phyloP scores from a whole-genome alignment of 2,113 vertebrate genomes.

The Cygnus atratus region DNA sequence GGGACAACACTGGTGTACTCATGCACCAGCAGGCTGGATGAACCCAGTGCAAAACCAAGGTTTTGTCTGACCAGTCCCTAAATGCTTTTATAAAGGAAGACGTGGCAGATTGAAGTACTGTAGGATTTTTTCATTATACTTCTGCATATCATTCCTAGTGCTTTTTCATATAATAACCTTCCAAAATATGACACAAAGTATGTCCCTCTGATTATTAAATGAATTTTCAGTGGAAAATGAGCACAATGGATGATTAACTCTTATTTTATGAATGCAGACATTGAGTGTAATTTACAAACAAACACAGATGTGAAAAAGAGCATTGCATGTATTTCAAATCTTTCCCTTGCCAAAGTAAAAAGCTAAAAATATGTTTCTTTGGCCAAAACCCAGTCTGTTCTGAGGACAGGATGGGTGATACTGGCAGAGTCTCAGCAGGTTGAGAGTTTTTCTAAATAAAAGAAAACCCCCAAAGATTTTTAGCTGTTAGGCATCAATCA shows the following conservation, averaged over 20 bases:
- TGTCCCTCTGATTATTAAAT: not conserved
- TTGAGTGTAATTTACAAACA: constrained; percentile 37
- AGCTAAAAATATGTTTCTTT: constrained; percentile 29
- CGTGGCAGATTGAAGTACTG: not conserved
- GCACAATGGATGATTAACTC: not conserved
- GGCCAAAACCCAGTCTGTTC: constrained; percentile 24
- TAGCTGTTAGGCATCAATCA: not conserved
- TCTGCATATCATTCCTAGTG: rapidly evolving
- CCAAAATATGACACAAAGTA: not conserved
- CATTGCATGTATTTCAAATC: not conserved
- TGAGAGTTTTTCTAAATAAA: not conserved
- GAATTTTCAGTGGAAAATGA: constrained; percentile 9
- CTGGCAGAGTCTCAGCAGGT: not conserved
- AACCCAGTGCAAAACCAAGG: not conserved
- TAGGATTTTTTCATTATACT: not conserved
- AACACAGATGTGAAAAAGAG: constrained; percentile 18
- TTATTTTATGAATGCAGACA: constrained; percentile 24
- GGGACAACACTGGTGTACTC: not conserved
- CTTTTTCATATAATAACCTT: not conserved
- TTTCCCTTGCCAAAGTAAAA: constrained; percentile 9
- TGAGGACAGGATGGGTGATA: not conserved
- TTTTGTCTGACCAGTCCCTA: not conserved
- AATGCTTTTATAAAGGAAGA: not conserved
- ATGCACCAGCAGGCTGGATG: not conserved
- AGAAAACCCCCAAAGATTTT: not conserved